Conservation (phyloP, 2,113 vertebrate genomes). For the Microcebus murinus region DNA sequence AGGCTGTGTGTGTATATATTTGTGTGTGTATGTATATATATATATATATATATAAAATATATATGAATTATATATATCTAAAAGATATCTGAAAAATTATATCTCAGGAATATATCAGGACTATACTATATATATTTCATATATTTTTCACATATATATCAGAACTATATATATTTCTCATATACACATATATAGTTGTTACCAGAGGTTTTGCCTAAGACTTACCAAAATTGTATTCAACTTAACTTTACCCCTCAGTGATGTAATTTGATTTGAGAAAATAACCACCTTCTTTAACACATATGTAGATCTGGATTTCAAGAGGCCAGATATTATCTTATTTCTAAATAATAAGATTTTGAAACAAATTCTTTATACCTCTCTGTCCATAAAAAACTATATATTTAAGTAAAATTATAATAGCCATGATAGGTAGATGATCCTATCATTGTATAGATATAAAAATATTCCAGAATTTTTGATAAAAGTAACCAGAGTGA, state of each 20-base stretch:
- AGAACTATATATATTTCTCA: not conserved
- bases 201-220: not conserved
- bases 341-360: not conserved
- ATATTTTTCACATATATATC: too few species aligned
- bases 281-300: not conserved
- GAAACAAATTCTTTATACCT: not conserved
- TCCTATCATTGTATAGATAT: not conserved
- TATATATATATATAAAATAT: not conserved
- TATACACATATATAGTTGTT: not conserved
- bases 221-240: not conserved
- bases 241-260: not conserved
- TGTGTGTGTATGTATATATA: not conserved
- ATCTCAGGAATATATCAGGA: not conserved
- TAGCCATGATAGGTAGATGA: not conserved
- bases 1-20: not conserved
- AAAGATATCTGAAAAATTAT: not conserved
- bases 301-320: not conserved
- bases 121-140: not conserved
- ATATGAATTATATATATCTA: not conserved
- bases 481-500: not conserved
- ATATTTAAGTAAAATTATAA: not conserved
- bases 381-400: not conserved
- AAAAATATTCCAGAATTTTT: conserved; percentile 2
- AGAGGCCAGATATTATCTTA: not conserved
- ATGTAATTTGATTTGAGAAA: not conserved